Conservation (phyloP, 2,113 vertebrate species). For the Scatophagus argus region DNA sequence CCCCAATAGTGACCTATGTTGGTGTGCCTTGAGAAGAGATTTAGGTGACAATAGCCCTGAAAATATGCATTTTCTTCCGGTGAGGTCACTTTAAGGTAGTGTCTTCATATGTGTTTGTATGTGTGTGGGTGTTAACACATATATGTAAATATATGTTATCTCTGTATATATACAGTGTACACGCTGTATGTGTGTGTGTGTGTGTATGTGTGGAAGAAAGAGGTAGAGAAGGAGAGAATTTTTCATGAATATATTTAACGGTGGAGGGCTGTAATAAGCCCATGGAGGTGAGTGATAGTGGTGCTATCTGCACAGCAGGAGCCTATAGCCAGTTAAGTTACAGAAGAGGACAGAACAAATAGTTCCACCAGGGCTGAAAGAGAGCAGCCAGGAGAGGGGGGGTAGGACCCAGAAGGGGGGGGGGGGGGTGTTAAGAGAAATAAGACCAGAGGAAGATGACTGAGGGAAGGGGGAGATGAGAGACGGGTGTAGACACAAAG, state of each 20-base stretch:
- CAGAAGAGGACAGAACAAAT: constrained; percentile 77
- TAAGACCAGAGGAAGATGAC: constrained; percentile 29
- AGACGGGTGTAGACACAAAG: constrained; percentile 57
- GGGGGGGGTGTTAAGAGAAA: constrained; percentile 43
- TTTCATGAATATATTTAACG: constrained; percentile 83
- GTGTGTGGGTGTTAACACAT: constrained; percentile 25
- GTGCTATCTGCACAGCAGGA: constrained; percentile 73
- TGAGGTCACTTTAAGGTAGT: constrained; percentile 40
- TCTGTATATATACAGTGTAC: constrained; percentile 30
- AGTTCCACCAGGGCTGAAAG: constrained; percentile 57
- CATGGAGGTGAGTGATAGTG: constrained; percentile 76
- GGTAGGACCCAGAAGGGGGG: constrained; percentile 26
- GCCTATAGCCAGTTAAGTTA: constrained; percentile 65
- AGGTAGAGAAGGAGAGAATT: constrained; percentile 43
- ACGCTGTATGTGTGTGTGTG: constrained; percentile 15
- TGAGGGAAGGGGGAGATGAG: constrained; percentile 47
- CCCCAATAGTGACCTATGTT: constrained; percentile 14
- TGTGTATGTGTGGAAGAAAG: constrained; percentile 25
- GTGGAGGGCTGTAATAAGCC: constrained; percentile 72
- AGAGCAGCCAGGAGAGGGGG: constrained; percentile 30
- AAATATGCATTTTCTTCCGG: constrained; percentile 57
- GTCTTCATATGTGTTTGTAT: constrained; percentile 19
- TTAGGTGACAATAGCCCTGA: constrained; percentile 47
- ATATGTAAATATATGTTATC: background rate
- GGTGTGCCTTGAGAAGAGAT: constrained; percentile 25